Evolutionary conservation across 2,113 vertebrate species (phyloP), one percentile per base, ranked within the genome.

Genomic region (Aegithalos caudatus): DNA sequence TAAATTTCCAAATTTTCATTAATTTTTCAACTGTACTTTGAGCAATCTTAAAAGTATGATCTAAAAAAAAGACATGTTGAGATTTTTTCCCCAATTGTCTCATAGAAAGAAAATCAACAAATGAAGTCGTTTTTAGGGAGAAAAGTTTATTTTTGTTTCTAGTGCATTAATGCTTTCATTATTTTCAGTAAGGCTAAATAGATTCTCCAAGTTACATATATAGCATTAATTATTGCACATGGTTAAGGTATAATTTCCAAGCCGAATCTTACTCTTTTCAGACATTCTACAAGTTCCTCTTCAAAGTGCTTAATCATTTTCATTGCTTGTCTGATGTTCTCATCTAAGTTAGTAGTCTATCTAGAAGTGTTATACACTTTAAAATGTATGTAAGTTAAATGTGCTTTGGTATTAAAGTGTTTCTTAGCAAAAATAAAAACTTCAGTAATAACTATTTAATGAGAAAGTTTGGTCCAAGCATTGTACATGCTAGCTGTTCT

Each of bases 361-460:
- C 53, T 87, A 89, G 51, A 44, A 93, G n/a, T 21, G 42, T 35
- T 82, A 33, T 51, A 31, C 5, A 12, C 12, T 86, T 85, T 76
- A 69, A 74, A 91, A 73, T 54, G 42, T 29, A 62, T 56, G 33
- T 61, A 47, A 31, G 29, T 62, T 29, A 92, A 81, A 73, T 67
- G 27, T 83, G 23, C 12, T 88, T 78, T 69, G 31, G 5, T 82
- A 76, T 90, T 82, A 72, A 71, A 90, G 93, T 12, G 4, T 58
- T 89, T 91, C 67, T 83, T 74, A 86, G 37, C 6, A 84, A 84
- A 92, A 96, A 65, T n/a, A 69, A 84, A 91, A 85, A 47, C 24
- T 38, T 72, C 35, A 56, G 33, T 70, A 92, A 79, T 74, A 94
- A 88, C 37, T 67, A 45, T 92, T 93, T 91, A 95, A 93, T 73